Base-by-base conservation (phyloP, 2,113 vertebrate genomes). In the Saguinus midas region DNA sequence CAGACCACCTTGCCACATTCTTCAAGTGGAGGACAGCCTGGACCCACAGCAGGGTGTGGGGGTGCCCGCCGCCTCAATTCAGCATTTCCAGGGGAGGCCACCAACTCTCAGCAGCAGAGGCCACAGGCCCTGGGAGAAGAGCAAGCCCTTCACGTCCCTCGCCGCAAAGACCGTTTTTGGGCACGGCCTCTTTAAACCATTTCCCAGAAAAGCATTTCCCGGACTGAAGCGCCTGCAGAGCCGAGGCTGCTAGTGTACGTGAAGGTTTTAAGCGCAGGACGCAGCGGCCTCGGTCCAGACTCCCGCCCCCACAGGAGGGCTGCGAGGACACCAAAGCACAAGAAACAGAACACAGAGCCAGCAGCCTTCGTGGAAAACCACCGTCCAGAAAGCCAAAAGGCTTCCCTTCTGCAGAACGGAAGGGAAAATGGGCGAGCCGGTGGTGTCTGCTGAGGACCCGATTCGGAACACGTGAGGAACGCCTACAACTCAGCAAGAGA, bases 191-290 rank as follows among this genome's bases (percentile, higher is more conserved):
- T 45, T 29, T 5, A 8, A 18, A 3, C n/a, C n/a, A 1, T 9
- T 45, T 21, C 45, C 7, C 43, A 94, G 79, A 2, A 78, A 50
- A 50, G 40, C 32, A 0, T 29, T 64, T 64, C 61, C 61, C 11
- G 1, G 55, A 8, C 25, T 6, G 0, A 9, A 40, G 27, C 2
- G 2, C 23, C 70, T 16, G 2, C 3, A 29, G 18, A 25, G 18
- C 18, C 5, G 0, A 7, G 29, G 66, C 14, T 16, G 45, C 23
- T 7, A 6, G 18, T 1, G n/a, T 2, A 0, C 2, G 17, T 11
- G 14, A 37, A 37, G 85, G 66, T 17, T 40, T 50, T 29, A 13
- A 5, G 16, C 8, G 40, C 10, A 83, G 52, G 37, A 20, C 4
- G 1, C 25, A 0, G 11, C 43, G 0, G 4, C 61, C 61, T n/a